Conservation (phyloP, 2,888 invertebrate species). For the Tetramorium bicarinatum region DNA sequence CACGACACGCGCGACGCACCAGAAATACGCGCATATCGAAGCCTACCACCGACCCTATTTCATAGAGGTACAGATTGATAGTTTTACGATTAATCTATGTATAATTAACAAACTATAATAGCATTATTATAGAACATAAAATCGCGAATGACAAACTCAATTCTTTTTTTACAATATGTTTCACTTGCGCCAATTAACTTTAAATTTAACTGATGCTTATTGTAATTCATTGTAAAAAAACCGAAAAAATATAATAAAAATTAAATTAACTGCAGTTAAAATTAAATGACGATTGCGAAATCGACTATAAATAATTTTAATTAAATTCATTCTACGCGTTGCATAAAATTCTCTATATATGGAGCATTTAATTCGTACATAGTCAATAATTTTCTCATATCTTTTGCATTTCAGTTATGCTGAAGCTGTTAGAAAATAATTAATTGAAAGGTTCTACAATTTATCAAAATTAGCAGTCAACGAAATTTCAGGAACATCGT, state of each 20-base stretch:
- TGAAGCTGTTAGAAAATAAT: constrained; percentile 3
- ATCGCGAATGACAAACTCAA: background rate
- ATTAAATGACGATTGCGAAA: background rate
- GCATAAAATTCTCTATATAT: background rate
- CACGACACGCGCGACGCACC: constrained; percentile 75
- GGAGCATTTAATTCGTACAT: background rate
- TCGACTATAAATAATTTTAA: constrained; percentile 16
- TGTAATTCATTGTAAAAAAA: background rate
- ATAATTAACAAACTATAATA: background rate
- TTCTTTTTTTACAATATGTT: background rate
- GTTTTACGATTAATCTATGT: background rate
- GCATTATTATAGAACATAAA: background rate
- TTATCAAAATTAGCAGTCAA: background rate
- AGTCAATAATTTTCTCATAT: background rate
- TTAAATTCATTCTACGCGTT: background rate
- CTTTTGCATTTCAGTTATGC: background rate
- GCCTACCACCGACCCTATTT: constrained; percentile 27
- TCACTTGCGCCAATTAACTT: background rate
- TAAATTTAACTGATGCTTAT: background rate
- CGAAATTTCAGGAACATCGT: background rate
- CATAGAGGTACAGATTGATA: background rate
- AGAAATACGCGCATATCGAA: constrained; percentile 78
- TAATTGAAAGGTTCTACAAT: background rate
- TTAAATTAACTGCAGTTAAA: background rate
- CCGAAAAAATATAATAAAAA: background rate